Conservation (phyloP, 2,888 invertebrate species). For the Cephalotes varians region DNA sequence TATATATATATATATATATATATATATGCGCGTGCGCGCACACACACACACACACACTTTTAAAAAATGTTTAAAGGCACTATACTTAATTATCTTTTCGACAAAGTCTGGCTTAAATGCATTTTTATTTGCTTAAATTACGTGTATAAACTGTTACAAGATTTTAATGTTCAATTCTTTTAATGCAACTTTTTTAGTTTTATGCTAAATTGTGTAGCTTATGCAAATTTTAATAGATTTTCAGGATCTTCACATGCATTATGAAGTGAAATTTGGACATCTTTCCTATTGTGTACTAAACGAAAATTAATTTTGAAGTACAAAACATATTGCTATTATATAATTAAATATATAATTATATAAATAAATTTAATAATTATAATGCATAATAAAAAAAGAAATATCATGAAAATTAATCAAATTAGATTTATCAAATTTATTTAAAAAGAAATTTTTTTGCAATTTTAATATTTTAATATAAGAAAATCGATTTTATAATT, state of each 20-base stretch:
- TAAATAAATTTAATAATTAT: too few relatives aligned
- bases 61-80: slow-evolving; percentile 9
- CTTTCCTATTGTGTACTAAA: neutral
- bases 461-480: slow-evolving; percentile 7
- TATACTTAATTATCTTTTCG: slow-evolving; percentile 23
- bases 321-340: slow-evolving; percentile 32
- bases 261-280: slow-evolving; percentile 1
- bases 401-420: neutral
- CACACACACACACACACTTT: neutral
- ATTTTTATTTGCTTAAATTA: slow-evolving; percentile 5
- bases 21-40: too few relatives aligned
- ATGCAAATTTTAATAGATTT: slow-evolving; percentile 19
- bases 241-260: neutral
- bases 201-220: neutral
- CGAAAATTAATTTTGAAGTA: slow-evolving; percentile 36
- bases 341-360: slow-evolving; percentile 25
- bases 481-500: neutral
- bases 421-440: slow-evolving; percentile 13
- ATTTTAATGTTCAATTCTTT: slow-evolving; percentile 1
- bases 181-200: neutral
- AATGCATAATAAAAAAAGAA: neutral
- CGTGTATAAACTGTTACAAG: neutral
- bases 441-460: neutral
- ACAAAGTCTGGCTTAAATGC: neutral
- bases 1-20: neutral